Percentiles rank a stretch among this genome's conserved stretches.
phyloP scores from a whole-genome alignment of 2,888 invertebrate species.

The Nipponacmea schrenckii region DNA sequence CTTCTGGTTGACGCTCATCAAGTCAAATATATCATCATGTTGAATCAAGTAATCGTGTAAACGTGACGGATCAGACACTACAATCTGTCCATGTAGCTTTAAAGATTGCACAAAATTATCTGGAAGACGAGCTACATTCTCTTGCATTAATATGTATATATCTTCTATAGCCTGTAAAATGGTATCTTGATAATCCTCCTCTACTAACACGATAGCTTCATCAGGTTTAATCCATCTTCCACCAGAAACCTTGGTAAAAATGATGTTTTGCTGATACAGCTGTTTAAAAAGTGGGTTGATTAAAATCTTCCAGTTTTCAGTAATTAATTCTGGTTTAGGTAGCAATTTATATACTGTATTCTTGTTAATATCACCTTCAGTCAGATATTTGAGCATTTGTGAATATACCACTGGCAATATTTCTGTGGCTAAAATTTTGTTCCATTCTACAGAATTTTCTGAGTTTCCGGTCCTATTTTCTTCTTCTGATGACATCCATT shows the following conservation, averaged over 20 bases:
- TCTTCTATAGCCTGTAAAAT: neutral
- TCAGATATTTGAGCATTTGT: constrained; percentile 33
- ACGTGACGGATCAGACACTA: neutral
- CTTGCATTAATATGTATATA: neutral
- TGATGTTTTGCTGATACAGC: constrained; percentile 21
- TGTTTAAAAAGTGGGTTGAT: constrained; percentile 44
- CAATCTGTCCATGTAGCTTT: neutral
- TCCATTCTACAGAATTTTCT: constrained; percentile 57
- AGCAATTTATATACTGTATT: constrained; percentile 26
- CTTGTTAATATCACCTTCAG: constrained; percentile 12
- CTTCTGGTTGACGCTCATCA: neutral
- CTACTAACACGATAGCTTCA: neutral
- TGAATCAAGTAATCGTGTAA: neutral
- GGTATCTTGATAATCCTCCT: neutral
- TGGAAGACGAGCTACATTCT: constrained; percentile 6
- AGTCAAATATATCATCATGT: neutral
- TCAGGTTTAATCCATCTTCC: constrained; percentile 12
- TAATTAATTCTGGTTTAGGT: constrained; percentile 24
- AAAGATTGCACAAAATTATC: neutral
- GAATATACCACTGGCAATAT: constrained; percentile 50
- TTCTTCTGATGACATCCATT: constrained; percentile 56
- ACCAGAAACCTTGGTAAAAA: neutral
- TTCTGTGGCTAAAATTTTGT: constrained; percentile 51
- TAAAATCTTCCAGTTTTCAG: constrained; percentile 39
- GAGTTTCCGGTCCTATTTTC: constrained; percentile 24